Conservation (phyloP, 2,113 vertebrate genomes). For the Tetrax tetrax region DNA sequence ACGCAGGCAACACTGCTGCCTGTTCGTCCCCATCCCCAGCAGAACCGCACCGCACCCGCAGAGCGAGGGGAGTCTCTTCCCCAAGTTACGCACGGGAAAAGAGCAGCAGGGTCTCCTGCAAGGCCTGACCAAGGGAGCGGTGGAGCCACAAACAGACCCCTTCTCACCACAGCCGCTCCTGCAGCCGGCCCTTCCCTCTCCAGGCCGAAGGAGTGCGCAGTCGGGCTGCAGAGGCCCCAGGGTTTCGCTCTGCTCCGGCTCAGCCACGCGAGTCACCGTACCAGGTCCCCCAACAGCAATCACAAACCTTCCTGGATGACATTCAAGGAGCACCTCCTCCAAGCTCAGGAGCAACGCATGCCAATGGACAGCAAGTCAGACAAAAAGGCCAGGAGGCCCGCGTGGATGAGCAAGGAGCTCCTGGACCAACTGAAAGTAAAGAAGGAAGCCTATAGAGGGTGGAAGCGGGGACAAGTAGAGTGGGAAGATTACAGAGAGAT, state of each 20-base stretch:
- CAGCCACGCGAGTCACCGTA: not conserved
- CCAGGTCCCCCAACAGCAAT: not conserved
- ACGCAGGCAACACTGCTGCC: not conserved
- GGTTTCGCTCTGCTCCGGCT: not conserved
- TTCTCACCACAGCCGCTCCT: not conserved
- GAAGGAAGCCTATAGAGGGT: no score
- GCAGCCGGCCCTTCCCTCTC: not conserved
- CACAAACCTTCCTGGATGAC: not conserved
- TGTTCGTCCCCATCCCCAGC: not conserved
- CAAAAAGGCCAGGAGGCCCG: no score
- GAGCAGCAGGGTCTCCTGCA: not conserved
- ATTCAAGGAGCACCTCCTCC: no score
- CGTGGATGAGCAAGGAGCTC: no score
- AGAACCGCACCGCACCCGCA: not conserved
- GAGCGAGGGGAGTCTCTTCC: not conserved
- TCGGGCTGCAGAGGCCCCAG: not conserved
- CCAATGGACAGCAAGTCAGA: no score
- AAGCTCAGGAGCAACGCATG: no score
- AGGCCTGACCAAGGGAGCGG: not conserved
- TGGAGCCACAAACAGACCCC: not conserved
- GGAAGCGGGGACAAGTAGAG: no score
- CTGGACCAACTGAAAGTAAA: no score
- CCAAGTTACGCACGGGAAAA: not conserved
- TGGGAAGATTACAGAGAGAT: no score
- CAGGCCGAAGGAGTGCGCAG: accelerated